Conservation (phyloP, 2,888 invertebrate species). For the Papilio demoleus region DNA sequence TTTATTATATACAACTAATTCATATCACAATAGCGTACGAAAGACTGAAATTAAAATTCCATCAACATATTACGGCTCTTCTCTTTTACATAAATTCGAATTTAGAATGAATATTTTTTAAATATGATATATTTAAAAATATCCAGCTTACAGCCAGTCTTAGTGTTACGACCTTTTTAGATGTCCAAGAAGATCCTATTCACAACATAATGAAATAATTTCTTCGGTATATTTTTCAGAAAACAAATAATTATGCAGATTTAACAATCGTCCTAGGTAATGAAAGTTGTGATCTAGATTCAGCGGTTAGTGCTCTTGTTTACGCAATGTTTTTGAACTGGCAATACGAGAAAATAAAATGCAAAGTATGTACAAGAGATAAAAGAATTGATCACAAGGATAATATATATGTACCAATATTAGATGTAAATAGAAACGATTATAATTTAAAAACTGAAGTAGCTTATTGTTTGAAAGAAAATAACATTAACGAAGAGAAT, state of each 20-base stretch:
- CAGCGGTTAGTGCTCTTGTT: conserved; percentile 86
- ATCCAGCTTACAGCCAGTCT: too few species aligned
- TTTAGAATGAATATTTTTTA: too few species aligned
- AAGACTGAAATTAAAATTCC: too few species aligned
- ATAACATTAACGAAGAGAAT: conserved; percentile 80
- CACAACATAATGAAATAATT: neutral
- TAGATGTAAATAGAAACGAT: conserved; percentile 88
- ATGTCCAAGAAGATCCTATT: too few species aligned
- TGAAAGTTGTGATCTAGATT: conserved; percentile 95
- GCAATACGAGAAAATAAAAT: conserved; percentile 63
- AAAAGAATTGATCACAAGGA: conserved; percentile 55
- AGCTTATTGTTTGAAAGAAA: conserved; percentile 83
- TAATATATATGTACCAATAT: conserved; percentile 85
- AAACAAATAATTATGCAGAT: conserved; percentile 55
- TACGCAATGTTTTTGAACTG: conserved; percentile 84
- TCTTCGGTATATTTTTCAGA: conserved; percentile 49
- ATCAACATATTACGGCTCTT: too few species aligned
- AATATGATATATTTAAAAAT: too few species aligned
- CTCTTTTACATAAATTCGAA: too few species aligned
- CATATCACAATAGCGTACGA: too few species aligned
- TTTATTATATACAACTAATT: too few species aligned
- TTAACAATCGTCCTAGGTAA: conserved; percentile 89
- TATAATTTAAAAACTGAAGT: conserved; percentile 91
- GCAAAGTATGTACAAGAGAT: conserved; percentile 55
- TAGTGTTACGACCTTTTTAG: too few species aligned